These are phyloP conservation scores for Pantherophis guttatus DNA, from an alignment of 2,113 vertebrate species.

Conservation along the genomic window DNA sequence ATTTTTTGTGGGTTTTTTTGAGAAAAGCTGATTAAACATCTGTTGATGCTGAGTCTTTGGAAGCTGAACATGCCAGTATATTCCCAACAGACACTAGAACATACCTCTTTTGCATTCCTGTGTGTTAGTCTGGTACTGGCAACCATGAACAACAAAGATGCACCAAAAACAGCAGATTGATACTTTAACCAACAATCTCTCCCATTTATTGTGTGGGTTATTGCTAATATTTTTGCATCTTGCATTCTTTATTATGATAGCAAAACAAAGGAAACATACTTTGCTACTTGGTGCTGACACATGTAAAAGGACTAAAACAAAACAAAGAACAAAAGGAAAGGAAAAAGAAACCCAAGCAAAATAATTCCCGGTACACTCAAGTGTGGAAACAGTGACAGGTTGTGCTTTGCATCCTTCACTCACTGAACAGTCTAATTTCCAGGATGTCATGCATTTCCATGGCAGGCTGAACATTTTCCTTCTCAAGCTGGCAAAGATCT, in stretches of 20 bases:
- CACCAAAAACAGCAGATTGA: not conserved
- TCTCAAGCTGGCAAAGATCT: constrained; percentile 7
- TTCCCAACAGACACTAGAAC: not conserved
- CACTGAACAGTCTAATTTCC: constrained; percentile 14
- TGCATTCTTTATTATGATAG: not conserved
- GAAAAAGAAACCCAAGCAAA: not conserved
- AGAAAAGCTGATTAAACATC: not conserved
- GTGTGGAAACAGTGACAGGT: not conserved
- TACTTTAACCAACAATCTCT: not conserved
- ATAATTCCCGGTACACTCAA: not conserved
- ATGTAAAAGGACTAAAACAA: not conserved
- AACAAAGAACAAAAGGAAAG: not conserved
- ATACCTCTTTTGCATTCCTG: not conserved
- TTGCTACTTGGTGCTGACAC: constrained; percentile 21
- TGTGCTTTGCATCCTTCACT: constrained; percentile 7
- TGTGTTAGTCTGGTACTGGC: not conserved
- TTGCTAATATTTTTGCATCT: not conserved
- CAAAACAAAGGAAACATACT: constrained; percentile 12
- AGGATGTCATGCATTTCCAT: not conserved
- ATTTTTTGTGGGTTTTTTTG: not conserved
- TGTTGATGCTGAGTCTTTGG: not conserved
- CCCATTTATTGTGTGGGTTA: not conserved
- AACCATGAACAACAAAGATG: not conserved
- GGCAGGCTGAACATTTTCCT: constrained; percentile 17
- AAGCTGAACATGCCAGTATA: not conserved